phyloP scores from a whole-genome alignment of 2,797 vertebrate genomes.

The Gobionotothen gibberifrons region DNA sequence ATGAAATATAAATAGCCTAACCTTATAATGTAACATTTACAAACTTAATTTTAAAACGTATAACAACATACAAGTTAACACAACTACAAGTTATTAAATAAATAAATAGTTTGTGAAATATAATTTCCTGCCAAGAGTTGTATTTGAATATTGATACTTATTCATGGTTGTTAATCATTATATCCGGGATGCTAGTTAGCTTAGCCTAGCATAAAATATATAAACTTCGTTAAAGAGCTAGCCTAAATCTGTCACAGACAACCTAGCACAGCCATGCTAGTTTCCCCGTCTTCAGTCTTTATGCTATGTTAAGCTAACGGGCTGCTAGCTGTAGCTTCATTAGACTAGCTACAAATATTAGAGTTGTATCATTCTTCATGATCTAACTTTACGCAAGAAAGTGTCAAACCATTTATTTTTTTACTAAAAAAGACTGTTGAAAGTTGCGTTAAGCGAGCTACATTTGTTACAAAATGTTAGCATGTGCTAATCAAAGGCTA shows the following conservation, averaged over 20 bases:
- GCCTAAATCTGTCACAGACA: accelerated
- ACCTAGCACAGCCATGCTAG: background rate
- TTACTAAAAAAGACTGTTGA: background rate
- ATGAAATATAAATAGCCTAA: background rate
- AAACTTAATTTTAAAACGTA: background rate
- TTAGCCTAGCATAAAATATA: background rate
- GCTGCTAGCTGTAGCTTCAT: background rate
- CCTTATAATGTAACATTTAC: background rate
- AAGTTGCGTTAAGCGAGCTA: background rate
- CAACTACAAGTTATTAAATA: too few relatives aligned
- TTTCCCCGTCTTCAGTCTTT: background rate
- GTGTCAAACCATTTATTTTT: background rate
- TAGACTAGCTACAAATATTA: background rate
- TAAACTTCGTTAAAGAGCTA: background rate
- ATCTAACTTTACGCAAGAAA: background rate
- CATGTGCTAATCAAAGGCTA: background rate
- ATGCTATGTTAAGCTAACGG: background rate
- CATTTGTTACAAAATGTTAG: background rate
- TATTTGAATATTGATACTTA: too few relatives aligned
- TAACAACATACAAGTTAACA: too few relatives aligned
- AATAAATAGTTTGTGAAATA: too few relatives aligned
- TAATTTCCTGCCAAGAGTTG: too few relatives aligned
- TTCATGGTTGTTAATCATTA: too few relatives aligned
- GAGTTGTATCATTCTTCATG: background rate
- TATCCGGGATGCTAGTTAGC: background rate